A percentile compares a stretch with the other conserved stretches of the same genome.
These are phyloP conservation scores for Stratiomys singularior DNA, from an alignment of 2,888 invertebrate genomes.

Conservation along the genomic window DNA sequence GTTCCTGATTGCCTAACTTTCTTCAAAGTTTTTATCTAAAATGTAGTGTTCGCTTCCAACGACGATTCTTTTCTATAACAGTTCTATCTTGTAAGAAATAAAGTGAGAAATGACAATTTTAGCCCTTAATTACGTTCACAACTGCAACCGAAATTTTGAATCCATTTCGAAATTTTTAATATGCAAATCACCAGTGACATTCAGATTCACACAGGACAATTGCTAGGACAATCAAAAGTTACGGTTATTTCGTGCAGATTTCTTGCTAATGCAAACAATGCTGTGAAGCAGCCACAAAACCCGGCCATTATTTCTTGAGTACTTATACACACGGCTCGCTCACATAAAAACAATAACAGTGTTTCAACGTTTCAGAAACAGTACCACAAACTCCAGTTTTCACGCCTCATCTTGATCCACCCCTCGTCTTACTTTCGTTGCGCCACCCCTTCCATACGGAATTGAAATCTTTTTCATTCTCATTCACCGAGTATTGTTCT, in stretches of 20 bases:
- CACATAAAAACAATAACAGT: constrained; percentile 34
- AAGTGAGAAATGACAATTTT: too few species aligned
- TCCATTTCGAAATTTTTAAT: background rate
- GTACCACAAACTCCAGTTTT: constrained; percentile 27
- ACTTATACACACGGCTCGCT: background rate
- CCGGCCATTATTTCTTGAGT: constrained; percentile 1
- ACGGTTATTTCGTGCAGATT: constrained; percentile 32
- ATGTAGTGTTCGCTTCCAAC: too few species aligned
- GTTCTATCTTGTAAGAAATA: too few species aligned
- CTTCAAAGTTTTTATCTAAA: too few species aligned
- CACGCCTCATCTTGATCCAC: constrained; percentile 15
- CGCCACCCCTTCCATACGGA: background rate
- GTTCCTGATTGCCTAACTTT: too few species aligned
- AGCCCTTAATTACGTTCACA: too few species aligned
- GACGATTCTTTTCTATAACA: too few species aligned
- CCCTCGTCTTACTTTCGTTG: background rate
- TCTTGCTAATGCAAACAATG: constrained; percentile 35
- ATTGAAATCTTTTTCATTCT: constrained; percentile 26
- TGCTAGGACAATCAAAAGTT: constrained; percentile 1
- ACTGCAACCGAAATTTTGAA: too few species aligned
- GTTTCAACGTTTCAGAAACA: constrained; percentile 38
- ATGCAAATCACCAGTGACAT: constrained; percentile 13
- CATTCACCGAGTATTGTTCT: constrained; percentile 22
- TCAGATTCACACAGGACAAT: constrained; percentile 6
- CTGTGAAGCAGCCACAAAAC: constrained; percentile 25